These are phyloP conservation scores for Engraulis encrasicolus DNA, from an alignment of 2,113 vertebrate genomes.

Conservation along the genomic window DNA sequence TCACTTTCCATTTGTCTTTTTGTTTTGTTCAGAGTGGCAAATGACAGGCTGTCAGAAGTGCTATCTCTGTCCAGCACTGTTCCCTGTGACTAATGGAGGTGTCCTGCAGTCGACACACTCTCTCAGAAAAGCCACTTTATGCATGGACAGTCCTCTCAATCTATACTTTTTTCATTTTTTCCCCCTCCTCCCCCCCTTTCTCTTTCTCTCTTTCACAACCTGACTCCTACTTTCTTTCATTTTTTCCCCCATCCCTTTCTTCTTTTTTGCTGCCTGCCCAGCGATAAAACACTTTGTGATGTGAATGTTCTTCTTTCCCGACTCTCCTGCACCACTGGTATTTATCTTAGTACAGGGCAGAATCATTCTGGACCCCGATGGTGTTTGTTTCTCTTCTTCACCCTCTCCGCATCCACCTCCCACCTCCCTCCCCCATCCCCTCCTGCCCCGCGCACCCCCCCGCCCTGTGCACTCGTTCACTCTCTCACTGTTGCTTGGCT, in stretches of 20 bases:
- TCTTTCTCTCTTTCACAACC: not conserved
- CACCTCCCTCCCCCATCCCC: not conserved
- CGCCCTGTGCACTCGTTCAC: not conserved
- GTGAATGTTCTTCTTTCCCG: not conserved
- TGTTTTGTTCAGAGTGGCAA: slow-evolving; percentile 1
- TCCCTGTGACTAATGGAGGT: slow-evolving; percentile 10
- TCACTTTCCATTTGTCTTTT: not conserved
- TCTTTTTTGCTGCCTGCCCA: not conserved
- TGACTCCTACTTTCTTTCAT: not conserved
- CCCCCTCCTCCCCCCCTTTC: not conserved
- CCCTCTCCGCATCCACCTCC: not conserved
- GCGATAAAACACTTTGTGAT: slow-evolving; percentile 9
- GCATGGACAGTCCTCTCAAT: not conserved
- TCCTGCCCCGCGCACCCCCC: not conserved
- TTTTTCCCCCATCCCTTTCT: not conserved
- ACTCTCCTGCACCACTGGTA: not conserved
- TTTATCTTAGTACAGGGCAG: not conserved
- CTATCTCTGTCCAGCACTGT: not conserved
- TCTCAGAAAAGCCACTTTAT: not conserved
- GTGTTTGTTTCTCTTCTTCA: not conserved
- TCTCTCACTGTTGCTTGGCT: not conserved
- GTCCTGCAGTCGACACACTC: not conserved
- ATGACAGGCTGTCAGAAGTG: slow-evolving; percentile 8
- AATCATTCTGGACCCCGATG: not conserved
- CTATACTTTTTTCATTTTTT: not conserved